Evolutionary conservation across 1,140 invertebrate species (phyloP), one percentile per base, ranked within the genome.

Genomic region (Heterodera carotae): DNA sequence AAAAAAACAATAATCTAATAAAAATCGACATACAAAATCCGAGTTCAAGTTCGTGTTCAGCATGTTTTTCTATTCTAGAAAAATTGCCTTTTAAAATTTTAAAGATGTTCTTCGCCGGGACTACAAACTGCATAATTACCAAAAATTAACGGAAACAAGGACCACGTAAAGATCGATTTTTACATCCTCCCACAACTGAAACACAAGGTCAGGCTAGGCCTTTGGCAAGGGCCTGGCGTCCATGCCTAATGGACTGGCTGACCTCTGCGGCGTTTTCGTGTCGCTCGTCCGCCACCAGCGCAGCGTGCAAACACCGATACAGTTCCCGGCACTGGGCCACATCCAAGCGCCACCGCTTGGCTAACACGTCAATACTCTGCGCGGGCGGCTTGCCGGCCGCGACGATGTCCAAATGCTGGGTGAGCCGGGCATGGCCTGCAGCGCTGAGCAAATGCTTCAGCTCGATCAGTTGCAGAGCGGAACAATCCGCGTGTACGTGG

Each of bases 221-320:
- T 12, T 56, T 56, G 10, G 10, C n/a, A 56, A 56, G 10, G 10
- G 10, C n/a, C 10, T 56, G 10, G n/a, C 53, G n/a, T 56, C 53
- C n/a, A 56, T 56, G n/a, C 10, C 36, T 83, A 79, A 22, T 83
- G 78, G 77, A 79, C 27, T 43, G 60, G 62, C 25, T 70, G 5
- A 85, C 84, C 64, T 84, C 82, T 60, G 82, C 83, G 48, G 83
- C 82, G 22, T 62, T 71, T 70, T 84, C 81, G 27, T 68, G 56
- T 25, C 82, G 80, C 8, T 76, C 71, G 60, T 84, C 82, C 4
- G 27, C 39, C 7, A 83, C 22, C 22, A 83, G 62, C 10, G 77
- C 76, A 22, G 71, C 25, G 60, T 83, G 83, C 10, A 84, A 60
- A 43, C 79, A 48, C 18, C 82, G 80, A 25, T 82, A 69, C 5